phyloP scores from a whole-genome alignment of 2,888 invertebrate genomes.

The Muscina levida region DNA sequence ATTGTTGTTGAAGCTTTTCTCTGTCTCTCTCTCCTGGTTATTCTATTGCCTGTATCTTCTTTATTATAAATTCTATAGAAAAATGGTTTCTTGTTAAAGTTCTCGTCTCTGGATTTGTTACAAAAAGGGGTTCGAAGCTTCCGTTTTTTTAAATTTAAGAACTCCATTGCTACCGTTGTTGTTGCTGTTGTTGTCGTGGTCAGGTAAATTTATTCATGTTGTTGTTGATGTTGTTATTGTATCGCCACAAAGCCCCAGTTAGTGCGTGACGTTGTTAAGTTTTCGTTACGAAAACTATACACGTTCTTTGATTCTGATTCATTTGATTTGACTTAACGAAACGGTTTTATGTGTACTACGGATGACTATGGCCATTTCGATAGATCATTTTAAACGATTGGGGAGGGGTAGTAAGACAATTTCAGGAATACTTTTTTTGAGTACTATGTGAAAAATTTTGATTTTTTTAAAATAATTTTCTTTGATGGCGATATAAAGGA shows the following conservation, averaged over 20 bases:
- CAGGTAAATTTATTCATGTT: too few species aligned
- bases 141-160: neutral
- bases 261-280: slow-evolving; percentile 24
- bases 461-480: too few species aligned
- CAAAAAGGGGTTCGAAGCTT: too few species aligned
- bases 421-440: too few species aligned
- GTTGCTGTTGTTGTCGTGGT: neutral
- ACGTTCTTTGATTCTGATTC: slow-evolving; percentile 28
- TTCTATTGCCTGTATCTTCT: neutral
- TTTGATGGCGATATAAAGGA: too few species aligned
- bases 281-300: slow-evolving; percentile 27
- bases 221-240: neutral
- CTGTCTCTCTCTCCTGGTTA: neutral
- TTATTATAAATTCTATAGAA: slow-evolving; percentile 10
- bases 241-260: neutral
- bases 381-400: neutral
- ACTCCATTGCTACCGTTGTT: too few species aligned
- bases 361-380: neutral
- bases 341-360: neutral
- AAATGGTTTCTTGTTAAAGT: neutral
- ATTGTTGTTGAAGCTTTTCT: neutral
- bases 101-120: neutral
- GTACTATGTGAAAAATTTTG: too few species aligned
- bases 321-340: slow-evolving; percentile 22
- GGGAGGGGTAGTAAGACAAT: neutral